Evolutionary conservation across 2,113 vertebrate genomes (phyloP).

Genomic region (Philantomba maxwellii): DNA sequence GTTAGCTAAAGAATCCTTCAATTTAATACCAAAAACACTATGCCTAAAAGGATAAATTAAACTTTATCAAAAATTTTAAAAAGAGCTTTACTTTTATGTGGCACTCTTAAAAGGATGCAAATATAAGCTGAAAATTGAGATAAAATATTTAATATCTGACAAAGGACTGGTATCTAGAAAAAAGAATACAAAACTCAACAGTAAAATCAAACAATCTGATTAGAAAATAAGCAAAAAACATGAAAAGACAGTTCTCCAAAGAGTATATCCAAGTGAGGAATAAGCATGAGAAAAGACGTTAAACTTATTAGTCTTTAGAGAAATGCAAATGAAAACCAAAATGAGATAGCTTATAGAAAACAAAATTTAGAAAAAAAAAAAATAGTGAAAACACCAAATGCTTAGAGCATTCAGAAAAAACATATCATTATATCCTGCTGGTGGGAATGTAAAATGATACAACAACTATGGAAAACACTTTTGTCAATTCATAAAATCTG

Average conservation of each 20-base stretch:
- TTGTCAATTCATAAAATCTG: background rate
- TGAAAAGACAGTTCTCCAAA: background rate
- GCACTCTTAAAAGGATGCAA: background rate
- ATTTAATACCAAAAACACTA: background rate
- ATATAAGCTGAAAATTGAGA: background rate
- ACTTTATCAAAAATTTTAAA: background rate
- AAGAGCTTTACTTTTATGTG: background rate
- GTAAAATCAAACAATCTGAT: background rate
- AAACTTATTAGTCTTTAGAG: background rate
- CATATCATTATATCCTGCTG: background rate
- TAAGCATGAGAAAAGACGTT: background rate
- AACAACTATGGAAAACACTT: background rate
- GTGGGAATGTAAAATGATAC: background rate
- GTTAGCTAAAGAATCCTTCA: background rate
- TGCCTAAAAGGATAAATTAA: background rate
- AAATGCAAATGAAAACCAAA: background rate
- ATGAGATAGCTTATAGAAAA: background rate
- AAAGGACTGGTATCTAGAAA: background rate
- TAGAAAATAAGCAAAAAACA: background rate
- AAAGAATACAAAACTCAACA: background rate
- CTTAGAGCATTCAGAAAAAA: background rate
- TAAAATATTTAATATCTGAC: background rate
- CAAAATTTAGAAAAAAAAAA: background rate
- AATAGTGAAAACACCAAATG: background rate
- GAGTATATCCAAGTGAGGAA: background rate